Percentiles rank a stretch among this genome's conserved stretches.
phyloP scores from a whole-genome alignment of 2,113 vertebrate species.

The Clinocottus analis region DNA sequence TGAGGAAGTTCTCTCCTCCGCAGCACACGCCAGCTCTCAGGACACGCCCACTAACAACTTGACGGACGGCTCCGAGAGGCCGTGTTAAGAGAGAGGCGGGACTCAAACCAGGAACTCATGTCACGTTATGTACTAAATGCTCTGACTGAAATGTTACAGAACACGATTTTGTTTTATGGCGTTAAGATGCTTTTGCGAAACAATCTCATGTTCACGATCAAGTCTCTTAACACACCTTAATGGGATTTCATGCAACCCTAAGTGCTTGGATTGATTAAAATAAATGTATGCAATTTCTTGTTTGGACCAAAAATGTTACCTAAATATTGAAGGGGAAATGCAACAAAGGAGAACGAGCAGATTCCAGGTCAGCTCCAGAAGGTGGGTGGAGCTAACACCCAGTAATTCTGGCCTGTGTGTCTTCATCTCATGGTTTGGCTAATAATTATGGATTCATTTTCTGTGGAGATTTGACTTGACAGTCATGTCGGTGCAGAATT shows the following conservation, averaged over 20 bases:
- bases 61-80: slow-evolving; percentile 81
- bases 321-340: not conserved
- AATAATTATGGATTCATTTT: slow-evolving; percentile 1
- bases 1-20: slow-evolving; percentile 95
- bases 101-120: slow-evolving; percentile 31
- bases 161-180: not conserved
- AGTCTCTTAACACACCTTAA: not conserved
- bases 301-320: not conserved
- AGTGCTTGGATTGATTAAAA: not conserved
- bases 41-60: slow-evolving; percentile 82
- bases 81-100: slow-evolving; percentile 77
- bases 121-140: slow-evolving; percentile 5
- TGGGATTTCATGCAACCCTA: not conserved
- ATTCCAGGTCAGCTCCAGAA: slow-evolving; percentile 1
- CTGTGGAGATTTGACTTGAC: slow-evolving; percentile 8
- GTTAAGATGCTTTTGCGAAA: slow-evolving; percentile 22
- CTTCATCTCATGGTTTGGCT: not conserved
- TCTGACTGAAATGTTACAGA: slow-evolving; percentile 32
- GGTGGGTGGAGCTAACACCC: not conserved
- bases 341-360: not conserved
- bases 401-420: not conserved
- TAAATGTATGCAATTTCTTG: not conserved
- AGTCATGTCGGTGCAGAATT: not conserved
- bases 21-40: slow-evolving; percentile 92
- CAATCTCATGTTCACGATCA: not conserved